Base-by-base conservation (phyloP, 35 echinoderm and acorn worm species). In the Heliocidaris tuberculata region DNA sequence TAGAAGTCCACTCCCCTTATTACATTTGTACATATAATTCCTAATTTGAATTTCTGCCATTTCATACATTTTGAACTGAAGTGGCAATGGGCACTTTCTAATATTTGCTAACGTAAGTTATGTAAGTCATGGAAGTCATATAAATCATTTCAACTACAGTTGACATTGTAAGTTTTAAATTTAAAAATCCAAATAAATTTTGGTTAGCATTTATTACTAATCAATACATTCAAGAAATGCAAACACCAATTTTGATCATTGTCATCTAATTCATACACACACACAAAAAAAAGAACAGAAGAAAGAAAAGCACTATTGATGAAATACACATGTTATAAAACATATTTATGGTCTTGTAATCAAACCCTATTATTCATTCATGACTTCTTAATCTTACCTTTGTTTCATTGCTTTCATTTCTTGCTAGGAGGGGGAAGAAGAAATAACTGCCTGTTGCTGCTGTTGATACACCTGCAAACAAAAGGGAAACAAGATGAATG, bases 371-470 rank as follows among this genome's bases (percentile, higher is more conserved):
- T 13, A 10, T 15, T 56, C 52, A 60, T 19, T 19, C 59, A 15
- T 60, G 59, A 60, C 59, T 85, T 94, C 31, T 94, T 9, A 85
- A 65, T 87, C 56, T 95, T 95, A 97, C 96, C 96, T 95, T 70
- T 49, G 96, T 97, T 92, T 89, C 92, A 87, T 96, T 96, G 24
- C 93, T 94, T 88, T 97, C 95, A 90, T 97, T 97, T 70, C 49
- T 95, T 54, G 97, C 56, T 94, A 96, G 47, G 31, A 94, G 92
- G 48, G 97, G 92, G 5, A 97, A 48, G n/a, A 96, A 92, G 88
- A 97, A 95, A 19, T 92, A 93, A 9, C 85, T 89, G 35, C 89
- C 92, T 32, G 93, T 95, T 85, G 94, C 56, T 92, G 95, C 86
- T 60, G 95, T 48, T 89, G 94, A 97, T 31, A 93, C 95, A 42